Base-by-base conservation (phyloP, 2,888 invertebrate genomes). In the Macropis europaea region DNA sequence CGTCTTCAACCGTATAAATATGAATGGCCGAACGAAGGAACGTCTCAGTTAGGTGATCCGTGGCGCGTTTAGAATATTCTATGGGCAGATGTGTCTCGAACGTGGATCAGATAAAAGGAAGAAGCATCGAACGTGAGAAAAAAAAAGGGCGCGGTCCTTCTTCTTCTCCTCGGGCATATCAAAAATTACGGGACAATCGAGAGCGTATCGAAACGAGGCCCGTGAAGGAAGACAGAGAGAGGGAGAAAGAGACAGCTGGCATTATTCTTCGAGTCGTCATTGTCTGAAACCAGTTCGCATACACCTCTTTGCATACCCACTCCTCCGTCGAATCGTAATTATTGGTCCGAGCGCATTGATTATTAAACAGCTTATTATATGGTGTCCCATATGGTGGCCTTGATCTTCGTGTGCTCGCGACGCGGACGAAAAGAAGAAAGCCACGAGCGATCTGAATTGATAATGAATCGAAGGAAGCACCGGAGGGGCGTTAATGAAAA, bases 251-350 rank as follows among this genome's bases (percentile, higher is more conserved):
- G 1, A 4, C 9, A 36, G 11, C 48, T 36, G 48, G 67, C 70
- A 81, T 80, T 79, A 77, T 81, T 75, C 74, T 74, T 73, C 74
- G 76, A 76, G 84, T 75, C 79, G 82, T 82, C 84, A 90, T 90
- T 89, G 89, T 90, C 85, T 86, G 87, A 86, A 90, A 90, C 90
- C 89, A 89, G 90, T 90, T 89, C 84, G 84, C 85, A 83, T 72
- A 70, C 71, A 63, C 86, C 86, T 76, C 77, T 90, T 88, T 86
- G 88, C 89, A 89, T 90, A 88, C 87, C 76, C 82, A 86, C 81
- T 85, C 82, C 82, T 79, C 79, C 72, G 77, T 82, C 84, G 82
- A 86, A 86, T 86, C 83, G 82, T 89, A 89, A 89, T 90, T 88
- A 89, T 89, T 86, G 82, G 85, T 75, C 81, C 82, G 78, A 83